A percentile compares a stretch with the other conserved stretches of the same genome.
These are phyloP conservation scores for Pristionchus pacificus DNA, from an alignment of 1,140 invertebrate genomes.

Conservation along the genomic window DNA sequence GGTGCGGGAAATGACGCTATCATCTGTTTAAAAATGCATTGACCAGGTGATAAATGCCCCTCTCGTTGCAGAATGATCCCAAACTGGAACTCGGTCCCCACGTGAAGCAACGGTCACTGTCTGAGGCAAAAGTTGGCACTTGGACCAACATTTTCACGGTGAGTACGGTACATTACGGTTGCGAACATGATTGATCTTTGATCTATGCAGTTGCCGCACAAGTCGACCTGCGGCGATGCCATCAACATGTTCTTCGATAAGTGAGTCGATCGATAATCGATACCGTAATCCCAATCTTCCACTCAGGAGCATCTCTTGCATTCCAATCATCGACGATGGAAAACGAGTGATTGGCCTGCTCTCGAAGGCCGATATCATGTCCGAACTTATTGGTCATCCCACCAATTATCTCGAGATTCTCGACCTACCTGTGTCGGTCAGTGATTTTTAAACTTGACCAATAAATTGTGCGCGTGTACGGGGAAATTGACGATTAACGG, in stretches of 20 bases:
- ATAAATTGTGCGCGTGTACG: too few relatives aligned
- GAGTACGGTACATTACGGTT: slow-evolving; percentile 3
- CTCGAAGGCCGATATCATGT: slow-evolving; percentile 29
- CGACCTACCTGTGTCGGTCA: slow-evolving; percentile 27
- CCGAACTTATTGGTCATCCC: slow-evolving; percentile 27
- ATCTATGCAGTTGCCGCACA: slow-evolving; percentile 1
- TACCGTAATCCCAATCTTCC: not conserved
- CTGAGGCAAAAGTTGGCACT: slow-evolving; percentile 15
- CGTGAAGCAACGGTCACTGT: slow-evolving; percentile 23
- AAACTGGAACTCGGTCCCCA: slow-evolving; percentile 21
- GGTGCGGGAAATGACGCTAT: too few relatives aligned
- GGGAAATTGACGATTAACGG: too few relatives aligned
- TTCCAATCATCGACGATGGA: slow-evolving; percentile 18
- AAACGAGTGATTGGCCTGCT: slow-evolving; percentile 19
- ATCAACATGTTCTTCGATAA: slow-evolving; percentile 16
- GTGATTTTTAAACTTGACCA: not conserved
- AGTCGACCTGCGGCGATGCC: slow-evolving; percentile 8
- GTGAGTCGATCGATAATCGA: not conserved
- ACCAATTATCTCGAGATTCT: slow-evolving; percentile 32
- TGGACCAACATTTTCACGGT: slow-evolving; percentile 26
- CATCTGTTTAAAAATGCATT: too few relatives aligned
- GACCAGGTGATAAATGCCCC: too few relatives aligned
- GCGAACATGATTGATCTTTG: too few relatives aligned
- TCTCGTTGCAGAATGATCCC: slow-evolving; percentile 25
- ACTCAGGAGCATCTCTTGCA: slow-evolving; percentile 29